A percentile compares a stretch with the other conserved stretches of the same genome.
Evolutionary conservation across 2,113 vertebrate genomes (phyloP).

Genomic region (Oncorhynchus tshawytscha): DNA sequence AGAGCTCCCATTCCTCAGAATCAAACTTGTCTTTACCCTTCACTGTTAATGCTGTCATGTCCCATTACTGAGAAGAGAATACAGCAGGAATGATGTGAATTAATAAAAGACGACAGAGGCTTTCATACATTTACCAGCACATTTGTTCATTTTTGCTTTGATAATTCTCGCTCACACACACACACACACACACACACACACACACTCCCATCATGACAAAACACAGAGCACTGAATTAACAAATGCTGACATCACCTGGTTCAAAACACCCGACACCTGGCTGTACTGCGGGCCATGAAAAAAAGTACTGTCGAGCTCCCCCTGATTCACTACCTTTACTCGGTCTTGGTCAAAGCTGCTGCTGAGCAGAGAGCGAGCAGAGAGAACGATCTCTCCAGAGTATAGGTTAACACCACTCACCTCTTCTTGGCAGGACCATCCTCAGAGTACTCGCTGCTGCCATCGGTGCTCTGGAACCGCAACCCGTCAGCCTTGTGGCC

Average conservation of each 20-base stretch:
- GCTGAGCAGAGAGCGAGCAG: neutral
- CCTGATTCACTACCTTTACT: neutral
- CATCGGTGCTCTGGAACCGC: slow-evolving; percentile 85
- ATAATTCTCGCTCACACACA: neutral
- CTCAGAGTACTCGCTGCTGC: slow-evolving; percentile 88
- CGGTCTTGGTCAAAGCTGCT: too few species aligned
- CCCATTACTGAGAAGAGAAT: slow-evolving; percentile 23
- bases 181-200: neutral
- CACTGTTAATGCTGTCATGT: slow-evolving; percentile 26
- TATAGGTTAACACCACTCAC: slow-evolving; percentile 68
- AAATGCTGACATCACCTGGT: too few species aligned
- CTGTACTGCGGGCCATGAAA: too few species aligned
- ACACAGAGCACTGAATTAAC: too few species aligned
- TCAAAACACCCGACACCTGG: too few species aligned
- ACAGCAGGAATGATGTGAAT: neutral
- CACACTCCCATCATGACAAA: neutral
- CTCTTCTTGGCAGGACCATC: slow-evolving; percentile 94
- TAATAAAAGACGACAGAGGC: neutral
- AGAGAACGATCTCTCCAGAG: neutral
- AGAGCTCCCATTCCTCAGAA: slow-evolving; percentile 28
- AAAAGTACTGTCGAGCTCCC: neutral
- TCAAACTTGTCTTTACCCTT: slow-evolving; percentile 1
- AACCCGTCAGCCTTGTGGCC: slow-evolving; percentile 90
- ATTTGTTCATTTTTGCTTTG: too few species aligned
- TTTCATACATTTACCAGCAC: too few species aligned